phyloP scores from a whole-genome alignment of 2,113 vertebrate species.

The Lepisosteus osseus region DNA sequence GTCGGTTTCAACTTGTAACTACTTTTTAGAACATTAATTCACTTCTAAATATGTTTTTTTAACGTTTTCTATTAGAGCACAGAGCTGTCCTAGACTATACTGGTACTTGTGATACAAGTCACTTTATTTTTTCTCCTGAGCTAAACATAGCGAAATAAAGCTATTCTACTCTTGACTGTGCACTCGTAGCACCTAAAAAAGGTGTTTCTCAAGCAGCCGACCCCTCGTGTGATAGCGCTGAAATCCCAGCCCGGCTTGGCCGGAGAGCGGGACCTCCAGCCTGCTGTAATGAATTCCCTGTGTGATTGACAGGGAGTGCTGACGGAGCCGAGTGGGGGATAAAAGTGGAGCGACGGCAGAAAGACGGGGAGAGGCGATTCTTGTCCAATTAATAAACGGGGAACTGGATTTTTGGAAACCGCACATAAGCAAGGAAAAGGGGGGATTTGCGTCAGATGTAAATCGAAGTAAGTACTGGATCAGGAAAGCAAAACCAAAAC shows the following conservation, averaged over 20 bases:
- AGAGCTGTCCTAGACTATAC: too few species aligned
- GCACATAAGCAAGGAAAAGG: not conserved
- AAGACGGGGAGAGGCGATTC: conserved; percentile 8
- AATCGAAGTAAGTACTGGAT: not conserved
- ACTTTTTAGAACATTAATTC: too few species aligned
- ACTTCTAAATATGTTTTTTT: too few species aligned
- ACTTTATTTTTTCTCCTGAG: too few species aligned
- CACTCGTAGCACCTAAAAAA: too few species aligned
- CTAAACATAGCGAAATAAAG: too few species aligned
- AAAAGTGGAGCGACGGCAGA: conserved; percentile 4
- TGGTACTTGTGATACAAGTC: too few species aligned
- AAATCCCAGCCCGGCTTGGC: not conserved
- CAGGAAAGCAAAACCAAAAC: too few species aligned
- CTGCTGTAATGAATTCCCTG: conserved; percentile 26
- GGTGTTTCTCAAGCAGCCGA: not conserved
- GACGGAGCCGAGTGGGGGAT: conserved; percentile 38
- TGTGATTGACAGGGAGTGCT: conserved; percentile 51
- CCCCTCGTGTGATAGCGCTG: not conserved
- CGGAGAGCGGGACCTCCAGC: not conserved
- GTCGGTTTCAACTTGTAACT: too few species aligned
- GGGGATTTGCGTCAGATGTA: not conserved
- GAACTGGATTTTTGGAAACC: not conserved
- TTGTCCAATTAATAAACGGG: not conserved
- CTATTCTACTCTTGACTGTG: too few species aligned
- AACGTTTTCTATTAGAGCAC: too few species aligned